Percentiles rank a stretch among this genome's conserved stretches.
phyloP scores from a whole-genome alignment of 2,888 invertebrate species.

The Cosmorhoe ocellata region DNA sequence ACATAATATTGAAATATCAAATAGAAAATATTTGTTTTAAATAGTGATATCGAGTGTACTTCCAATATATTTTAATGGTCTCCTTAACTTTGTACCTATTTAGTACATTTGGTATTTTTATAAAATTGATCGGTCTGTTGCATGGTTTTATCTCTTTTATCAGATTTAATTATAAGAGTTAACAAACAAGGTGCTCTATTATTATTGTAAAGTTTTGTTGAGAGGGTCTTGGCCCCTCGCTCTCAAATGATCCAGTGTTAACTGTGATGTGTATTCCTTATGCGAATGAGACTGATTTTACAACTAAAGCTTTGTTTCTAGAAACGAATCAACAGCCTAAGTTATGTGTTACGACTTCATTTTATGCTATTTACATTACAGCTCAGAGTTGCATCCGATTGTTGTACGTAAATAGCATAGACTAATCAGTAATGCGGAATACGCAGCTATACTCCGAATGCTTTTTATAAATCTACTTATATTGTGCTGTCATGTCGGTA shows the following conservation, averaged over 20 bases:
- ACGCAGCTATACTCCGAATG: conserved; percentile 60
- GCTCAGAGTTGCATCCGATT: conserved; percentile 6
- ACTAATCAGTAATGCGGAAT: conserved; percentile 36
- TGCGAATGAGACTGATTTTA: conserved; percentile 83
- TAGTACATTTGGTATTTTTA: conserved; percentile 59
- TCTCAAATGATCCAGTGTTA: conserved; percentile 79
- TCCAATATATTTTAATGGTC: conserved; percentile 52
- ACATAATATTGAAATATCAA: conserved; percentile 46
- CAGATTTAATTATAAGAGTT: conserved; percentile 71
- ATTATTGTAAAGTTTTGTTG: conserved; percentile 67
- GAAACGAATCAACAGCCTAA: conserved; percentile 62
- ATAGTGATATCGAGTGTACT: conserved; percentile 52
- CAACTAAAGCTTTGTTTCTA: conserved; percentile 75
- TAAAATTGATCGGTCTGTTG: conserved; percentile 62
- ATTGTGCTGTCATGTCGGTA: conserved; percentile 61
- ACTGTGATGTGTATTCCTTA: conserved; percentile 81
- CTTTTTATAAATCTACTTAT: conserved; percentile 59
- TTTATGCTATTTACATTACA: conserved; percentile 21
- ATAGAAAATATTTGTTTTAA: conserved; percentile 49
- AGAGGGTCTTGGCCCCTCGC: conserved; percentile 72
- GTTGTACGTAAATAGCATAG: conserved; percentile 19
- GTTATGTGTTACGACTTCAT: conserved; percentile 41
- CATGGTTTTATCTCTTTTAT: conserved; percentile 54
- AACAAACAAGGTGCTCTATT: conserved; percentile 78
- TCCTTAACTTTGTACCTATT: conserved; percentile 33